Conservation (phyloP, 2,888 invertebrate genomes). For the Griposia aprilina region DNA sequence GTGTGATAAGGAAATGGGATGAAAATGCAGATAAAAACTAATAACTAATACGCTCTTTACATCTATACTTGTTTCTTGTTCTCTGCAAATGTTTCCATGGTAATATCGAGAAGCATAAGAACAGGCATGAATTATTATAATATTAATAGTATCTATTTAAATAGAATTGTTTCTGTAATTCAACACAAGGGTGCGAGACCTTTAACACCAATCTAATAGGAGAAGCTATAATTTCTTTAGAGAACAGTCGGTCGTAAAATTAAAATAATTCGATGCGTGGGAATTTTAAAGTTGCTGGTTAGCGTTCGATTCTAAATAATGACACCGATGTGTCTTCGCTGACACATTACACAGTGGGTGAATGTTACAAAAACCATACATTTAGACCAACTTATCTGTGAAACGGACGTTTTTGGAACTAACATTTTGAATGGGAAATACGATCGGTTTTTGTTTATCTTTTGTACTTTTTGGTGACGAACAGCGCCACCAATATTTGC, state of each 20-base stretch:
- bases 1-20: neutral
- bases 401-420: too few relatives aligned
- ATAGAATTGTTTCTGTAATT: neutral
- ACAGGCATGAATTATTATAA: neutral
- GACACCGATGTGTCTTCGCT: constrained; percentile 18
- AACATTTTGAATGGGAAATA: too few relatives aligned
- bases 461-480: too few relatives aligned
- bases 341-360: constrained; percentile 29
- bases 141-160: neutral
- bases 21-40: constrained; percentile 13
- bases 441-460: too few relatives aligned
- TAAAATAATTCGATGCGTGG: constrained; percentile 28
- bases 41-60: neutral
- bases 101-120: neutral
- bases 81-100: neutral
- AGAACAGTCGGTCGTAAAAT: constrained; percentile 1
- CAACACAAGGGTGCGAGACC: neutral
- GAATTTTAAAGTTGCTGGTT: constrained; percentile 28
- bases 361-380: constrained; percentile 43
- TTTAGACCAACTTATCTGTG: too few relatives aligned
- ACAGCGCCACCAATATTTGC: too few relatives aligned
- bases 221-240: neutral
- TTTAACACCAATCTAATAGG: neutral
- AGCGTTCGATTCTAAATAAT: constrained; percentile 12
- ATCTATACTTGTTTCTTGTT: neutral